Evolutionary conservation across 2,113 vertebrate genomes (phyloP), one percentile per base, ranked within the genome.

Genomic region (Megaptera novaeangliae): DNA sequence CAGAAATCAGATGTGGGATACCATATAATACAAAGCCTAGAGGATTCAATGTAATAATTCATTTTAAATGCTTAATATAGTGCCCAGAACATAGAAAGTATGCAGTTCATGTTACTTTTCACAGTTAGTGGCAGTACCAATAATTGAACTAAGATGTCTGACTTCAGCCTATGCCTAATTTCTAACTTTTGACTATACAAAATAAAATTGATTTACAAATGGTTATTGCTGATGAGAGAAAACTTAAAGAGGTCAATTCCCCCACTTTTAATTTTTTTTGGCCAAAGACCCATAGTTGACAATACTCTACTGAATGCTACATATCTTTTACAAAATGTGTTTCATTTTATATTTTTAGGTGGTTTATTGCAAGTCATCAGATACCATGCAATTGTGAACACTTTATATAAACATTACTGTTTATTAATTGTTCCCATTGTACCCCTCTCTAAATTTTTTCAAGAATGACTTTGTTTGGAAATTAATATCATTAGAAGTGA

Each of bases 121-220:
- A 57, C 11, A 17, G 55, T 61, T 23, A 39, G 18, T 39, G 55
- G 34, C 17, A 25, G 52, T 3, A 39, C 29, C 9, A 64, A 4
- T 27, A 63, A 27, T 44, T 88, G 57, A 96, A 49, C 55, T 34
- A 92, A 69, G 52, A 15, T 6, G 1, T 46, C 59, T 82, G 66
- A 75, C 21, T 90, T 44, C 2, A 81, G 10, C n/a, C 18, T 46
- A 27, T 34, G 8, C 12, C 46, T 66, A 36, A 75, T 66, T 31
- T 75, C 29, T 49, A 68, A 85, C 64, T 87, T 74, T 75, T 36
- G 59, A 68, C 69, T 87, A 21, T 69, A 34, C 44, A 13, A 91
- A 74, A 86, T 89, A 85, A 71, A 96, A 85, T 59, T 86, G 85
- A 81, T 90, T 74, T 90, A 31, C 20, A 83, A 36, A 41, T 88